Evolutionary conservation across 2,113 vertebrate species (phyloP).

Genomic region (Pipa parva): DNA sequence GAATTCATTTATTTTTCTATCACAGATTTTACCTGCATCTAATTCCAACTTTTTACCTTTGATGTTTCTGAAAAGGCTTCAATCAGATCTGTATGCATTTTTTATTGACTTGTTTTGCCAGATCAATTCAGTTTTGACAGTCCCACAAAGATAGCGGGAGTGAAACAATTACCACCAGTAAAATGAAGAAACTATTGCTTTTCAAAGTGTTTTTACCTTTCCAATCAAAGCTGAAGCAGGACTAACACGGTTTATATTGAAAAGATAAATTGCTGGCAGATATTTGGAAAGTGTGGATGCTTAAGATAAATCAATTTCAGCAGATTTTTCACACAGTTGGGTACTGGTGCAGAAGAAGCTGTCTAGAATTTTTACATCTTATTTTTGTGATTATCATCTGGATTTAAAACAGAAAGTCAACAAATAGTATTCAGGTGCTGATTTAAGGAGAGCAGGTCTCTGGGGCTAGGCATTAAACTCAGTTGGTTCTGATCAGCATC

Average conservation of each 20-base stretch:
- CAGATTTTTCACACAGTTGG: conserved; percentile 29
- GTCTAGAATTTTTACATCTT: conserved; percentile 3
- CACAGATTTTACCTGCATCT: conserved; percentile 17
- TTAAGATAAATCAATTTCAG: conserved; percentile 31
- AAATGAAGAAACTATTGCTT: conserved; percentile 44
- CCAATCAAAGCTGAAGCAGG: conserved; percentile 29
- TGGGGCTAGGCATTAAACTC: background rate
- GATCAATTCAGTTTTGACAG: conserved; percentile 46
- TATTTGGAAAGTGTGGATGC: conserved; percentile 28
- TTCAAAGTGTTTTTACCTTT: conserved; percentile 35
- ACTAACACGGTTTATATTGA: conserved; percentile 48
- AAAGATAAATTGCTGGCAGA: conserved; percentile 51
- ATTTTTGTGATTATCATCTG: conserved; percentile 17
- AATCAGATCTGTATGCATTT: conserved; percentile 44
- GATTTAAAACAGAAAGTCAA: background rate
- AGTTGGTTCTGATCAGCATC: conserved; percentile 1
- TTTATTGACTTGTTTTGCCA: conserved; percentile 42
- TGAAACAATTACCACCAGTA: conserved; percentile 45
- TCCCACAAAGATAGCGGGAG: conserved; percentile 35
- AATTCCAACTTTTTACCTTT: conserved; percentile 32
- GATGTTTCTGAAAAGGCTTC: conserved; percentile 30
- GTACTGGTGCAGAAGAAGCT: background rate
- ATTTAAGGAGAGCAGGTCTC: conserved; percentile 4
- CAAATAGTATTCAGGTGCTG: conserved; percentile 21
- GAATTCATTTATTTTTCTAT: conserved; percentile 23